Base-by-base conservation (phyloP, 53 echinoderm and acorn worm genomes). In the Mesocentrotus franciscanus region DNA sequence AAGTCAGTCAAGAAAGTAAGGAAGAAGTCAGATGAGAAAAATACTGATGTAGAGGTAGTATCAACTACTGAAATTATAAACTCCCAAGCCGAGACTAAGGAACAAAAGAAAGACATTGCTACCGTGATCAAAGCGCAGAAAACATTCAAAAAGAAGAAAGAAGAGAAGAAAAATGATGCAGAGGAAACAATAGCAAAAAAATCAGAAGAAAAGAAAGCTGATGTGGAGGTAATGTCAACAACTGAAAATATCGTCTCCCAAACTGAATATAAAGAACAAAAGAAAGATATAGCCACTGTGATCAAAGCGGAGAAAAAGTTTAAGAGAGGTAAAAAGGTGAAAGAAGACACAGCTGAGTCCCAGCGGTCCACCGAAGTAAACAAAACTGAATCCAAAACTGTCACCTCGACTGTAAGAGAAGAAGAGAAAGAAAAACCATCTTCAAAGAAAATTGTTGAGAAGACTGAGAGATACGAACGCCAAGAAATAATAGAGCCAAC, bases 321-420 rank as follows among this genome's bases (percentile, higher is more conserved):
- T 22, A 91, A 91, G 64, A 91, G 36, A 91, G 91, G 64, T 13
- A 68, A 91, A 91, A 64, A 35, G 91, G 10, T 20, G 22, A 91
- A 91, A 59, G 66, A 91, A 85, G 49, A 34, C 16, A 30, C 75
- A 4, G 9, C 16, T 66, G 22, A 16, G 16, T 66, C 66, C 10
- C 66, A 22, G 36, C 39, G 22, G 22, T 66, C 66, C 16, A 49
- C 36, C 8, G 84, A 84, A 42, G 49, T 84, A 16, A 17, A 39
- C 55, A 49, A 49, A 39, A 84, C 39, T 49, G 84, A 84, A 5
- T 84, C 84, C 5, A 84, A 84, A 42, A 84, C 84, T 22, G 18
- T 49, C 1, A 84, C 26, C 84, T 84, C 87, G 11, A 58, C 26
- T 29, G 39, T 55, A n/a, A 87, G 11, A 87, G 87, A 26, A 22